phyloP scores from a whole-genome alignment of 2,113 vertebrate genomes.

The Istiophorus platypterus region DNA sequence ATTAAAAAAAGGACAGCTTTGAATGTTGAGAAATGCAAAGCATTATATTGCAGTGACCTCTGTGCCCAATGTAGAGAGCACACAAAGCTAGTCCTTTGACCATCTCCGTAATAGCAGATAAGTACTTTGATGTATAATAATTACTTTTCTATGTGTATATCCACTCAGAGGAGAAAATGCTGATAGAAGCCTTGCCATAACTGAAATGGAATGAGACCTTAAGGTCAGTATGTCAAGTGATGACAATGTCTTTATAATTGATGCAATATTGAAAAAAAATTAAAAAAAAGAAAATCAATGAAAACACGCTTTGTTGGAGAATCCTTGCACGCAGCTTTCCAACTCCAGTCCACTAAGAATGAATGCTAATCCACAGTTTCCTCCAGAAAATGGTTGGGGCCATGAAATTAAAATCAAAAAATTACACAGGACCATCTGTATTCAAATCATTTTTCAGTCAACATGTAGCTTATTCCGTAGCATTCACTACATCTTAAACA shows the following conservation, averaged over 20 bases:
- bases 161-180: constrained; percentile 58
- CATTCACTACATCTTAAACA: constrained; percentile 19
- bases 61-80: constrained; percentile 41
- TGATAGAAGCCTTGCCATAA: constrained; percentile 49
- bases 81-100: constrained; percentile 65
- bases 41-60: constrained; percentile 50
- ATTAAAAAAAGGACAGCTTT: constrained; percentile 49
- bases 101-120: constrained; percentile 71
- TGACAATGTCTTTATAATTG: constrained; percentile 53
- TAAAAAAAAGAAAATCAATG: neutral
- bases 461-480: constrained; percentile 7
- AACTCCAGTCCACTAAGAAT: constrained; percentile 16
- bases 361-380: constrained; percentile 43
- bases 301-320: neutral
- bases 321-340: constrained; percentile 14
- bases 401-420: constrained; percentile 27
- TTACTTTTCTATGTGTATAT: constrained; percentile 73
- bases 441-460: constrained; percentile 22
- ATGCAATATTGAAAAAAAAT: constrained; percentile 16
- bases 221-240: constrained; percentile 66
- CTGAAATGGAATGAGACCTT: constrained; percentile 70
- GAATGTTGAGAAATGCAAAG: constrained; percentile 57
- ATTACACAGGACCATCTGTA: constrained; percentile 33
- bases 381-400: constrained; percentile 20
- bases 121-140: constrained; percentile 74